Conservation (phyloP, 2,888 invertebrate genomes). For the Pyralis farinalis region DNA sequence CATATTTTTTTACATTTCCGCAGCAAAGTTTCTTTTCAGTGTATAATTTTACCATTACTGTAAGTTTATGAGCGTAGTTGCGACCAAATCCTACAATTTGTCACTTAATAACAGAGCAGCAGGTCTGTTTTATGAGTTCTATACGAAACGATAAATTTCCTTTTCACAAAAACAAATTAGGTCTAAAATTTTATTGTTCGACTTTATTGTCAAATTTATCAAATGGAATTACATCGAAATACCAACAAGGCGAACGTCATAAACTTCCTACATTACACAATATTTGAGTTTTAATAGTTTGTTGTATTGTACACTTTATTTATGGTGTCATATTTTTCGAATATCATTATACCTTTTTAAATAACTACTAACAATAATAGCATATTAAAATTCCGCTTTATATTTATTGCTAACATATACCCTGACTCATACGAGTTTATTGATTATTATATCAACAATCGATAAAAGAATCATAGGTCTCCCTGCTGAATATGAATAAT, state of each 20-base stretch:
- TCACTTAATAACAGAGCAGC: constrained; percentile 56
- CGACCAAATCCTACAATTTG: constrained; percentile 58
- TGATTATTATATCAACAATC: constrained; percentile 5
- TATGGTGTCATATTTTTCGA: constrained; percentile 41
- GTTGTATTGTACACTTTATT: constrained; percentile 38
- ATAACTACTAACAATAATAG: constrained; percentile 6
- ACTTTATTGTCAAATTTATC: constrained; percentile 58
- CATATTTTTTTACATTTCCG: too few species aligned
- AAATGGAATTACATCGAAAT: constrained; percentile 46
- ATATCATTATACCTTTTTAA: constrained; percentile 17
- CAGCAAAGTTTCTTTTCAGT: constrained; percentile 29
- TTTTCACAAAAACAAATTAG: constrained; percentile 59
- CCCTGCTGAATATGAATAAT: constrained; percentile 23
- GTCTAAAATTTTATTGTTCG: constrained; percentile 55
- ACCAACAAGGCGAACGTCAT: constrained; percentile 41
- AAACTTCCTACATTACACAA: constrained; percentile 41
- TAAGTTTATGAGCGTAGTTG: constrained; percentile 55
- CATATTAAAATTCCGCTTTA: constrained; percentile 5
- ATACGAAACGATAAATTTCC: constrained; percentile 50
- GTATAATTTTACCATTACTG: constrained; percentile 61
- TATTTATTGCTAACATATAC: constrained; percentile 1
- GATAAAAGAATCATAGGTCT: constrained; percentile 1
- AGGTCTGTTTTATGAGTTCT: constrained; percentile 58
- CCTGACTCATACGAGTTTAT: neutral
- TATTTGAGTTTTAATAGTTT: constrained; percentile 43